phyloP scores from a whole-genome alignment of 1,140 invertebrate species.

The Mizuhopecten yessoensis region DNA sequence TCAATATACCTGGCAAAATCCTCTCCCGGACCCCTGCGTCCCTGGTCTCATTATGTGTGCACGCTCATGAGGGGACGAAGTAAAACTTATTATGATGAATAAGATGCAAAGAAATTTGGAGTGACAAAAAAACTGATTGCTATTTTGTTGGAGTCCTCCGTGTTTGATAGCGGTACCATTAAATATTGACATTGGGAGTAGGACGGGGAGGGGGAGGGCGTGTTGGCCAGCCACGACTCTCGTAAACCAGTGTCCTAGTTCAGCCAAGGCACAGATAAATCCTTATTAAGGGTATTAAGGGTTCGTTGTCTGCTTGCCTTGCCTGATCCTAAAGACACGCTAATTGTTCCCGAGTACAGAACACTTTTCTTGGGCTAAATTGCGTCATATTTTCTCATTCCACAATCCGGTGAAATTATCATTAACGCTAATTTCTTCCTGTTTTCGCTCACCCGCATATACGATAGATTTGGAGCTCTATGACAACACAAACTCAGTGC shows the following conservation, averaged over 20 bases:
- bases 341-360: neutral
- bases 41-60: too few species aligned
- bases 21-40: too few species aligned
- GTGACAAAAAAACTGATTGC: slow-evolving; percentile 33
- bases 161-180: neutral
- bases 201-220: neutral
- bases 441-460: slow-evolving; percentile 6
- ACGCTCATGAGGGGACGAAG: neutral
- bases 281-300: slow-evolving; percentile 26
- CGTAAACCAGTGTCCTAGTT: neutral
- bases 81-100: neutral
- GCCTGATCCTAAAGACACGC: neutral
- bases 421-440: slow-evolving; percentile 33
- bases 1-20: too few species aligned
- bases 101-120: neutral
- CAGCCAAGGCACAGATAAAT: neutral
- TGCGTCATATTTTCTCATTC: slow-evolving; percentile 23
- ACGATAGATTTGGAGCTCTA: neutral
- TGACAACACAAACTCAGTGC: slow-evolving; percentile 1
- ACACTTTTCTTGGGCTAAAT: slow-evolving; percentile 20
- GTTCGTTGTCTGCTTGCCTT: neutral
- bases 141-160: neutral
- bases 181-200: neutral
- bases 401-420: slow-evolving; percentile 7
- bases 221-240: neutral